Conservation (phyloP, 92 coral and sea anemone genomes). For the Bergia sp. region DNA sequence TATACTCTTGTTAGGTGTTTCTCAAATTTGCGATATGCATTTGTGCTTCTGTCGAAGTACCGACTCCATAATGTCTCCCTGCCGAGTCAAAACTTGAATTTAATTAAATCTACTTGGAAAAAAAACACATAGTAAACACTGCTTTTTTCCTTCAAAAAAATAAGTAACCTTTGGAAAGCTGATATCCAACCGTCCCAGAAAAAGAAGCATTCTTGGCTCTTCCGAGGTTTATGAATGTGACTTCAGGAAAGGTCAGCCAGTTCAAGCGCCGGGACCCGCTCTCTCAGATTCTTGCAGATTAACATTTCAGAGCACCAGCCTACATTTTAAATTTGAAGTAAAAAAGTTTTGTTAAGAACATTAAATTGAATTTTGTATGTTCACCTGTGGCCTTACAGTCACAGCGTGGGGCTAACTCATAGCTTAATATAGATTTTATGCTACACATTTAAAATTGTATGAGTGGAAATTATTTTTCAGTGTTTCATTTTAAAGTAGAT, state of each 20-base stretch:
- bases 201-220: neutral
- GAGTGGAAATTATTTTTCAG: neutral
- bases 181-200: neutral
- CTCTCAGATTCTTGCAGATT: neutral
- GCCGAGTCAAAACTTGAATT: constrained; percentile 4
- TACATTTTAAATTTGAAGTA: neutral
- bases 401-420: neutral
- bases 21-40: neutral
- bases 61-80: neutral
- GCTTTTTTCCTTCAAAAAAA: neutral
- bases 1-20: constrained; percentile 9
- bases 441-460: neutral
- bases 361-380: neutral
- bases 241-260: neutral
- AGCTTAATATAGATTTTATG: too few relatives aligned
- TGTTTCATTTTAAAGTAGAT: neutral
- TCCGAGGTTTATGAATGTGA: neutral
- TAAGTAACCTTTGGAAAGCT: neutral
- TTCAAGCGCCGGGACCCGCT: neutral
- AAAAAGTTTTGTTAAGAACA: constrained; percentile 25
- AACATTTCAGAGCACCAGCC: constrained; percentile 4
- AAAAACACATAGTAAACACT: neutral
- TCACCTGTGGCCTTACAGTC: neutral
- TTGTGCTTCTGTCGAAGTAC: neutral
- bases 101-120: neutral